Evolutionary conservation across 2,888 invertebrate genomes (phyloP), one percentile per base, ranked within the genome.

Genomic region (Scaptodrosophila latifasciaeformis): DNA sequence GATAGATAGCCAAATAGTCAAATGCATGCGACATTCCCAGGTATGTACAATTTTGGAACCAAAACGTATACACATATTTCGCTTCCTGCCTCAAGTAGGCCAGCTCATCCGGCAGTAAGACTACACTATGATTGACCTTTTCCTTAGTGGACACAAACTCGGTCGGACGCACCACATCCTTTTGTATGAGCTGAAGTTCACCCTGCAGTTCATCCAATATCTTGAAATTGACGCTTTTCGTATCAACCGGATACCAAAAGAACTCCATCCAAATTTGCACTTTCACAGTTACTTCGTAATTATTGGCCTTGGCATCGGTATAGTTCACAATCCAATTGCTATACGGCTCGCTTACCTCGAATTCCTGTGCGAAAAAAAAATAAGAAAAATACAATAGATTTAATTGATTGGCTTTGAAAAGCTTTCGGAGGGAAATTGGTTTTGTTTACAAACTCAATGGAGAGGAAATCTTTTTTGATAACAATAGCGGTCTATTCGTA

Each of bases 11-110:
- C 46, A 87, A 85, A 60, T 92, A 90, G 7, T 88, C 86, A 37
- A 90, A 89, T 72, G 91, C 90, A 48, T 88, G 86, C 0, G 91
- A 90, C 59, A 89, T 87, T 30, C 92, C 93, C 47, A 91, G 88
- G 74, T 91, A 91, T 47, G 88, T 86, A 78, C 95, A 95, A 84
- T 95, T 92, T 57, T 93, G 88, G 77, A 93, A 94, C 95, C 95
- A 95, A 83, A 90, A 92, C 0, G 92, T 91, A 19, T 89, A 84
- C 10, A 92, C 86, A 54, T 82, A 86, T 2, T 89, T 89, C 2
- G 90, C 89, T 50, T 88, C 88, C 24, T 84, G 86, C 19, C 81
- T 83, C 17, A 94, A 82, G 82, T 88, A 93, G 46, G 88, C 84
- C 29, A 87, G 72, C 83, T 95, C 94, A 13, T 89, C 88, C 18